Base-by-base conservation (phyloP, 2,113 vertebrate species). In the Isurus oxyrinchus region DNA sequence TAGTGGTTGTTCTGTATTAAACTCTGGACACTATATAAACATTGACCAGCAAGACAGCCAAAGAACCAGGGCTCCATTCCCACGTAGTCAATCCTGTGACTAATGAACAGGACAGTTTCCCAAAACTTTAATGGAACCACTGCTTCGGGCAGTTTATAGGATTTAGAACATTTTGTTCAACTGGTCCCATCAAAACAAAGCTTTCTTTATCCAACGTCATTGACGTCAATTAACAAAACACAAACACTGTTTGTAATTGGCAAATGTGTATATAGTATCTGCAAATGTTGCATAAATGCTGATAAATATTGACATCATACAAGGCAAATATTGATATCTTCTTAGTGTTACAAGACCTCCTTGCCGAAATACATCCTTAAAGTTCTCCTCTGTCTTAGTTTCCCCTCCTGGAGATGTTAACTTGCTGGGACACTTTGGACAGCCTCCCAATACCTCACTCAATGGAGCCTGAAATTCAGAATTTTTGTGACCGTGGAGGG, bases 81-180 rank as follows among this genome's bases (percentile, higher is more conserved):
- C 94, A 95, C 67, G 69, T 23, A 31, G 4, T 72, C 94, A 72
- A 13, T 72, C 31, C 94, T 95, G 94, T 95, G 94, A 72, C 94
- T 72, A 72, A 95, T 76, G 67, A 35, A 72, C 44, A 95, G 13
- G 94, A 95, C 67, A 72, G 40, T 53, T 95, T 95, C 31, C 63
- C 94, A 49, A 94, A 94, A 55, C 49, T 49, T 69, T 16, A 31
- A 67, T 2, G 10, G 49, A 95, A 72, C 27, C 55, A n/a, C 27
- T 72, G 94, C 94, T 69, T 72, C 94, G 14, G 94, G 67, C 63
- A 35, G 94, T 95, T 95, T 67, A 95, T 5, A 49, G 93, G 93
- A 25, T 91, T 91, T n/a, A 13, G 53, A 91, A 91, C 88, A 91
- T 91, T 91, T 59, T 91, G 88, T 91, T 91, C 57, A 91, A 59